phyloP scores from a whole-genome alignment of 2,113 vertebrate species.

The Felis chaus region DNA sequence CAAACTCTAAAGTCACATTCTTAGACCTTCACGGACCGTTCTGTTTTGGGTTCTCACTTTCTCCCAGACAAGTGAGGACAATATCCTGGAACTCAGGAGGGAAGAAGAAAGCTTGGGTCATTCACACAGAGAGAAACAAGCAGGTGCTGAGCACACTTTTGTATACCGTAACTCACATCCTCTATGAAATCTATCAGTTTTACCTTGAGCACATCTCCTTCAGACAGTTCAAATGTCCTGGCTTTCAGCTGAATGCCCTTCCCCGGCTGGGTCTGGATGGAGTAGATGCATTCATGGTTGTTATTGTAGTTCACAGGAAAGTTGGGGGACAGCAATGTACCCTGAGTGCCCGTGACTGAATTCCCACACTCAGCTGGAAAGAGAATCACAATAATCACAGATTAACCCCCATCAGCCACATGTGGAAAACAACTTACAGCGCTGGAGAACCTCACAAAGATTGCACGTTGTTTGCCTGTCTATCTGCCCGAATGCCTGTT shows the following conservation, averaged over 20 bases:
- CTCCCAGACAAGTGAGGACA: not conserved
- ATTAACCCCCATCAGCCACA: slow-evolving; percentile 24
- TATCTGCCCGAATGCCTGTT: not conserved
- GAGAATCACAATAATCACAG: slow-evolving; percentile 72
- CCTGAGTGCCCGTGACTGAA: slow-evolving; percentile 96
- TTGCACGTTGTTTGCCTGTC: not conserved
- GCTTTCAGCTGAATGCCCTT: slow-evolving; percentile 97
- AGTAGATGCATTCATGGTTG: slow-evolving; percentile 99
- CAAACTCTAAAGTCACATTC: not conserved
- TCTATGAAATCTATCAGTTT: slow-evolving; percentile 33
- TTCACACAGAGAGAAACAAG: not conserved
- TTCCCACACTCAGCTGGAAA: slow-evolving; percentile 96
- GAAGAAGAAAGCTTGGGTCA: not conserved
- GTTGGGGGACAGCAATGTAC: slow-evolving; percentile 97
- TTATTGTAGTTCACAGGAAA: slow-evolving; percentile 97
- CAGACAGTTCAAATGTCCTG: slow-evolving; percentile 92
- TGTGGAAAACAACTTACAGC: not conserved
- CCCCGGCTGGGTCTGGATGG: slow-evolving; percentile 97
- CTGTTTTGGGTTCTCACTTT: not conserved
- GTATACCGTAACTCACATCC: rapidly evolving
- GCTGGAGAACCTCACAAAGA: not conserved
- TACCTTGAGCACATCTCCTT: slow-evolving; percentile 96
- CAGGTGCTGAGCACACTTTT: rapidly evolving
- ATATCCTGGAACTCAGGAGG: not conserved
- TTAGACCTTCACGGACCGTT: not conserved